phyloP scores from a whole-genome alignment of 1,140 invertebrate genomes.

The Drusus annulatus region DNA sequence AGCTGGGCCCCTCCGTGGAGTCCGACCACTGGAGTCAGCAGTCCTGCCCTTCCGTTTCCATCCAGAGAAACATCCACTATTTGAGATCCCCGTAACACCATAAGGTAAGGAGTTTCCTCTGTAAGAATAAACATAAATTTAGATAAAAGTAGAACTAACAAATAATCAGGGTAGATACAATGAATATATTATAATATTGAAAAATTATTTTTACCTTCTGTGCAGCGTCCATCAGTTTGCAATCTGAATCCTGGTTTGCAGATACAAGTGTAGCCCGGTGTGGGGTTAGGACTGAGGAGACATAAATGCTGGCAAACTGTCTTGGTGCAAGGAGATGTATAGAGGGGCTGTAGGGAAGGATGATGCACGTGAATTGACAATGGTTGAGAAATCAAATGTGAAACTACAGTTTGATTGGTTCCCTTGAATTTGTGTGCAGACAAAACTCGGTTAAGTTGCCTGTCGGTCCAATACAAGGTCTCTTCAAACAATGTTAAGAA shows the following conservation, averaged over 20 bases:
- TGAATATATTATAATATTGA: conserved; percentile 46
- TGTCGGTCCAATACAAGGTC: conserved; percentile 96
- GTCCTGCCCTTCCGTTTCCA: conserved; percentile 83
- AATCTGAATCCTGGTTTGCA: conserved; percentile 91
- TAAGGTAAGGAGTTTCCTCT: conserved; percentile 90
- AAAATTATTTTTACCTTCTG: conserved; percentile 71
- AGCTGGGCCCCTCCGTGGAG: conserved; percentile 91
- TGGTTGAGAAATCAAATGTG: conserved; percentile 94
- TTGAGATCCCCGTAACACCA: conserved; percentile 92
- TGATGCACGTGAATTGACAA: conserved; percentile 96
- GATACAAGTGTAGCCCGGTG: conserved; percentile 87
- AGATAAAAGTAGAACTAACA: not conserved
- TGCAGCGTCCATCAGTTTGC: conserved; percentile 80
- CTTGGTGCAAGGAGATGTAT: conserved; percentile 86
- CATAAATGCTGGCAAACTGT: conserved; percentile 93
- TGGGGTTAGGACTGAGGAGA: conserved; percentile 82
- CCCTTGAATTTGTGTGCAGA: conserved; percentile 94
- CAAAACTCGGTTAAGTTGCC: conserved; percentile 90
- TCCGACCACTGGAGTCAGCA: conserved; percentile 91
- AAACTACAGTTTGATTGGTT: conserved; percentile 92
- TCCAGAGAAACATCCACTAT: conserved; percentile 88
- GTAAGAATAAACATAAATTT: conserved; percentile 59
- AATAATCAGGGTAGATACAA: not conserved
- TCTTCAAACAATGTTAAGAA: conserved; percentile 95
- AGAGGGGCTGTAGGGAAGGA: conserved; percentile 91